Conservation (phyloP, 2,888 invertebrate species). For the Corythucha ciliata region DNA sequence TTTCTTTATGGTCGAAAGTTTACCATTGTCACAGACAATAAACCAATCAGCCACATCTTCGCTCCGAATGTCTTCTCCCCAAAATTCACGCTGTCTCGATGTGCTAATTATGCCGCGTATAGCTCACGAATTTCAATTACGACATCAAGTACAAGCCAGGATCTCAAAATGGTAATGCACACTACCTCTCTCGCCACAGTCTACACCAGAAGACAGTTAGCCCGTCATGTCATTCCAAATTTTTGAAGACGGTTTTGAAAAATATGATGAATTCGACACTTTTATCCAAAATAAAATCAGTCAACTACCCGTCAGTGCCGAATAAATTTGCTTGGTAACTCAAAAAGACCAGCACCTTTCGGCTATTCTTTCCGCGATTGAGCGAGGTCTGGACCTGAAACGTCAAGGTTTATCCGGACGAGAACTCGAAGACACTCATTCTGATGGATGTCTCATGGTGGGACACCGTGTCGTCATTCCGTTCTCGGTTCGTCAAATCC, state of each 20-base stretch:
- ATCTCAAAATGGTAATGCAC: constrained; percentile 10
- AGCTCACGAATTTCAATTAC: constrained; percentile 13
- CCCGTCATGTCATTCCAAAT: too few species aligned
- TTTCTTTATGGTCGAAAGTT: constrained; percentile 41
- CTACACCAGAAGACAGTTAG: not conserved
- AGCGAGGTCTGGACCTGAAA: constrained; percentile 7
- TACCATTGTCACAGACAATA: constrained; percentile 40
- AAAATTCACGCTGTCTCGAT: constrained; percentile 14
- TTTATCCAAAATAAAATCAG: constrained; percentile 6
- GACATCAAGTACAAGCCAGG: constrained; percentile 17
- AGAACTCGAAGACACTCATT: constrained; percentile 3
- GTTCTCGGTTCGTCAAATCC: not conserved
- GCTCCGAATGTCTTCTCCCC: constrained; percentile 14
- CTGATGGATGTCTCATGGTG: constrained; percentile 11
- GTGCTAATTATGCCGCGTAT: constrained; percentile 17
- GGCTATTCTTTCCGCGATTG: not conserved
- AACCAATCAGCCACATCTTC: constrained; percentile 37
- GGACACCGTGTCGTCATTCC: constrained; percentile 17
- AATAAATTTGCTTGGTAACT: constrained; percentile 15
- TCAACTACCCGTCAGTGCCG: constrained; percentile 8
- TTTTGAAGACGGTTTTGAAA: not conserved
- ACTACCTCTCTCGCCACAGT: constrained; percentile 8
- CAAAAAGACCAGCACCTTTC: constrained; percentile 12
- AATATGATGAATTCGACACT: constrained; percentile 6
- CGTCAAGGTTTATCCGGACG: not conserved